These are phyloP conservation scores for Apantesis nais DNA, from an alignment of 2,888 invertebrate genomes.

Conservation along the genomic window DNA sequence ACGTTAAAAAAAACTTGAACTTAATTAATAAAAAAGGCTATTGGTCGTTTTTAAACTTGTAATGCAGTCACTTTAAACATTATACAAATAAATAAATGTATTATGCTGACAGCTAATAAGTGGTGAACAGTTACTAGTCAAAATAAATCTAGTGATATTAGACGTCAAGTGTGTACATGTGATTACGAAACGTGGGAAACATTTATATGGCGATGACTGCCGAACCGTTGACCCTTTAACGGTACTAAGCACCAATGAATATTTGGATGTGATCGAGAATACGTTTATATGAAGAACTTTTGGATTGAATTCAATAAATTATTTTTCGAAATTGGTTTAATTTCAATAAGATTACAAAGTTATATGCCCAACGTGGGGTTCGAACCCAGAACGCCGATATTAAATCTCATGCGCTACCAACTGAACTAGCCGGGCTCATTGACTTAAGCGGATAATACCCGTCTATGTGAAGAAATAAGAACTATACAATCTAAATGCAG, in stretches of 20 bases:
- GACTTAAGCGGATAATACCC: not conserved
- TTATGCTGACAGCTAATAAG: conserved; percentile 56
- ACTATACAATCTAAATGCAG: not conserved
- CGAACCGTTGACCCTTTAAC: conserved; percentile 72
- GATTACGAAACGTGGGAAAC: conserved; percentile 74
- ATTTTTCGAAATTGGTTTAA: not conserved
- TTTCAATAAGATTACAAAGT: conserved; percentile 43
- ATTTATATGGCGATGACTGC: conserved; percentile 61
- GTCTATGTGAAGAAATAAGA: not conserved
- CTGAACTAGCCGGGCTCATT: conserved; percentile 83
- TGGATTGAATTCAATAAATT: not conserved
- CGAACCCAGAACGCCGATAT: conserved; percentile 88
- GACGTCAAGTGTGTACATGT: conserved; percentile 52
- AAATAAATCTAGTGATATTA: conserved; percentile 59
- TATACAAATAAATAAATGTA: conserved; percentile 51
- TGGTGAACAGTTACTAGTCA: conserved; percentile 55
- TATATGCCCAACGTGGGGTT: conserved; percentile 87
- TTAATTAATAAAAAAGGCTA: not conserved
- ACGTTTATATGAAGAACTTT: not conserved
- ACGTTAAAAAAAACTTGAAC: not conserved
- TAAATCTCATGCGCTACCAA: conserved; percentile 88
- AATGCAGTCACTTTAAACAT: conserved; percentile 35
- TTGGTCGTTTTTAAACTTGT: not conserved
- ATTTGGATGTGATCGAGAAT: conserved; percentile 2
- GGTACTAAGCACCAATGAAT: conserved; percentile 47